Evolutionary conservation across 2,113 vertebrate species (phyloP).

Genomic region (Gnathochromis pfefferi): DNA sequence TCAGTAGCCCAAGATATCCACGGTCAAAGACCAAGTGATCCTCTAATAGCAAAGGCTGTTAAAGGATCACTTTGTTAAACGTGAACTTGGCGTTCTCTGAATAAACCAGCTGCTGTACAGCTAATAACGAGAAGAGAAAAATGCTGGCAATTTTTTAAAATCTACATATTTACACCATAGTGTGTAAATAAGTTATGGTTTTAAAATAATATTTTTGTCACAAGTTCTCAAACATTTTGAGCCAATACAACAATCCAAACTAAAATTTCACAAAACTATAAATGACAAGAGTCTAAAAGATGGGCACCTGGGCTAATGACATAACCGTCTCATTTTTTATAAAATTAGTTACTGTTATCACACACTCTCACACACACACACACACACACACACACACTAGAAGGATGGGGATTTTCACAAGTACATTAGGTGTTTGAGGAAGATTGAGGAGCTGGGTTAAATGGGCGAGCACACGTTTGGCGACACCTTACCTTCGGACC

Average conservation of each 20-base stretch:
- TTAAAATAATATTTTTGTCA: neutral
- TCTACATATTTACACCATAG: neutral
- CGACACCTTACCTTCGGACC: slow-evolving; percentile 26
- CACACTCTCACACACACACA: neutral
- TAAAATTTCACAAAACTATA: neutral
- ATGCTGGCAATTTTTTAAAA: neutral
- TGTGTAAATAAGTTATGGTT: neutral
- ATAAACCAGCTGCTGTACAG: neutral
- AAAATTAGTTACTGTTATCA: neutral
- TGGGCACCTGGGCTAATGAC: neutral
- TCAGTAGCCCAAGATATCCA: neutral
- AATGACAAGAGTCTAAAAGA: neutral
- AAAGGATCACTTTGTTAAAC: neutral
- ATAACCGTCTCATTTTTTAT: neutral
- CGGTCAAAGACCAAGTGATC: neutral
- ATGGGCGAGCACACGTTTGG: neutral
- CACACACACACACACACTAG: neutral
- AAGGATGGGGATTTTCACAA: neutral
- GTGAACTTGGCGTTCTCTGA: neutral
- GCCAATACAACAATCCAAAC: neutral
- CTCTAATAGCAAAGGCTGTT: neutral
- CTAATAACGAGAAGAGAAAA: neutral
- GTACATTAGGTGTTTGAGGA: neutral
- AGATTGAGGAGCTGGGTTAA: neutral
- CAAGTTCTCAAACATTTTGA: neutral